Evolutionary conservation across 2,888 invertebrate species (phyloP).

Genomic region (Pristionchus exspectatus): DNA sequence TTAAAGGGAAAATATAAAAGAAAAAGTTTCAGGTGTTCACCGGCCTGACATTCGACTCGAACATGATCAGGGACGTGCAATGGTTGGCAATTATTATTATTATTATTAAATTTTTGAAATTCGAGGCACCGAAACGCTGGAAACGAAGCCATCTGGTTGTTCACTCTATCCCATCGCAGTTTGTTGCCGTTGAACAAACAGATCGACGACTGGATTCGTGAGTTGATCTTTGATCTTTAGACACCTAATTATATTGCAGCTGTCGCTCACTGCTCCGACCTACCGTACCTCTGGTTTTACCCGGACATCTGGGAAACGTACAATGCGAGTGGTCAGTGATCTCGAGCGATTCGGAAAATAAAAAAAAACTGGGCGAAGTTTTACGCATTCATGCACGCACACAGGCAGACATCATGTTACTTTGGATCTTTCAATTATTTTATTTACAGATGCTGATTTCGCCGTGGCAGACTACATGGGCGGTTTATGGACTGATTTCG

Average conservation of each 20-base stretch:
- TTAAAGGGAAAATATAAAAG: too few relatives aligned
- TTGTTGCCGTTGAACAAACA: neutral
- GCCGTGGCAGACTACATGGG: neutral
- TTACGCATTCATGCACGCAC: neutral
- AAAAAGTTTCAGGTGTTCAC: neutral
- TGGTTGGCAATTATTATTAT: neutral
- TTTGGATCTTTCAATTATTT: neutral
- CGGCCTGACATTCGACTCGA: neutral
- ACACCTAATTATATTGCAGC: neutral
- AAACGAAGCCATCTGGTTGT: neutral
- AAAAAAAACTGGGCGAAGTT: neutral
- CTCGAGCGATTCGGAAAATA: neutral
- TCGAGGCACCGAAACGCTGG: neutral
- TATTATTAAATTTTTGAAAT: neutral
- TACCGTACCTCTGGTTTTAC: constrained; percentile 17
- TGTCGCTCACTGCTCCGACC: neutral
- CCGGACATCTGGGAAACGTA: constrained; percentile 14
- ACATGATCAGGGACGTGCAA: neutral
- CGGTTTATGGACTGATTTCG: neutral
- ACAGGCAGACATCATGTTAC: neutral
- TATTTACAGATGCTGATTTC: neutral
- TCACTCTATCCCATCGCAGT: constrained; percentile 11
- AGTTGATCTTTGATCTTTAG: constrained; percentile 4
- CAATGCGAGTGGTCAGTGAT: neutral
- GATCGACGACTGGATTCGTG: constrained; percentile 31